Evolutionary conservation across 2,888 invertebrate genomes (phyloP).

Genomic region (Tethea ocularis): DNA sequence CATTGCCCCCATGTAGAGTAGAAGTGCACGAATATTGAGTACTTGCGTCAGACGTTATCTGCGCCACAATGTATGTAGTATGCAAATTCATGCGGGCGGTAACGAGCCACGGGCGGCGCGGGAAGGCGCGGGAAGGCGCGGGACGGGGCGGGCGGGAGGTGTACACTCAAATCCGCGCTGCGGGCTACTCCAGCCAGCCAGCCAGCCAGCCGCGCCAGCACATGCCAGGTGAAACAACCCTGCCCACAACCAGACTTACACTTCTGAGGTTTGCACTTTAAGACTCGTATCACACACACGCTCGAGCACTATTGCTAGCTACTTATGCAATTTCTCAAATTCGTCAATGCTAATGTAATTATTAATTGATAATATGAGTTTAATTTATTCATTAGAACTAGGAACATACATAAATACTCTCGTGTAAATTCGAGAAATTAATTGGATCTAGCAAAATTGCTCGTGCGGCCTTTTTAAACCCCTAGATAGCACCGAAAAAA

Average conservation of each 20-base stretch:
- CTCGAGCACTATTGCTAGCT: no score
- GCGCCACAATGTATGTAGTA: not conserved
- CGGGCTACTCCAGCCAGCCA: not conserved
- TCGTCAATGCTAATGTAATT: no score
- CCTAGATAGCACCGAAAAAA: no score
- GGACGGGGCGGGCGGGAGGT: not conserved
- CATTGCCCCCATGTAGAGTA: not conserved
- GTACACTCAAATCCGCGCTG: not conserved
- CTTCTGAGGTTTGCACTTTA: no score
- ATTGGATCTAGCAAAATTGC: no score
- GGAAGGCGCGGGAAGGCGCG: not conserved
- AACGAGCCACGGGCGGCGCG: not conserved
- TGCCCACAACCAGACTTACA: not conserved
- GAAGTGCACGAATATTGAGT: not conserved
- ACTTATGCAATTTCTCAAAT: no score
- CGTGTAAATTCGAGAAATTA: no score
- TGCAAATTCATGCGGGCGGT: constrained; percentile 1
- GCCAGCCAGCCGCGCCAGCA: not conserved
- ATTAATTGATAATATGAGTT: no score
- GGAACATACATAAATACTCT: no score
- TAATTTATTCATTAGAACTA: no score
- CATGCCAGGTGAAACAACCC: not conserved
- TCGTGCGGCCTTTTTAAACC: no score
- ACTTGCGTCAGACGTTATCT: not conserved
- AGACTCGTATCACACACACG: no score